These are phyloP conservation scores for Myrmophylax atrothorax DNA, from an alignment of 2,113 vertebrate species.

Conservation along the genomic window DNA sequence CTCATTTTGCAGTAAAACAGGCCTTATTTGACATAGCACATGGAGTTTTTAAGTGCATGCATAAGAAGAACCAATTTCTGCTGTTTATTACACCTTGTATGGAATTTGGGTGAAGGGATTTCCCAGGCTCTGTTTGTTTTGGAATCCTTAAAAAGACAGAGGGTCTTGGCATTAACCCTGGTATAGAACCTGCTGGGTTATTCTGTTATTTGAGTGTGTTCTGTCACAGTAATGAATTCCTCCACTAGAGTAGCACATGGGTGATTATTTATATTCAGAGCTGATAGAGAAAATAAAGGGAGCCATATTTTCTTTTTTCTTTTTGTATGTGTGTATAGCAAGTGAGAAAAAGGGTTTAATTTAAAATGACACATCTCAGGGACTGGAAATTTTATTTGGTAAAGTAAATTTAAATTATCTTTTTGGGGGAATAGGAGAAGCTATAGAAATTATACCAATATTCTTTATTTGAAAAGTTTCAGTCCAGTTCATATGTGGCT, in stretches of 20 bases:
- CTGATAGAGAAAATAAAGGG: not conserved
- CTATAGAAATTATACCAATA: not conserved
- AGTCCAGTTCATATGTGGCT: not conserved
- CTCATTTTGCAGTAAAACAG: not conserved
- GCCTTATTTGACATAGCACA: not conserved
- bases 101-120: not conserved
- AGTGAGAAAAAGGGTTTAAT: not conserved
- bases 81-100: fast-evolving
- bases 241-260: not conserved
- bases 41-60: not conserved
- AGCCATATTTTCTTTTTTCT: not conserved
- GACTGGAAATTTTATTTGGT: not conserved
- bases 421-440: fast-evolving
- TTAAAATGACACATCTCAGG: not conserved
- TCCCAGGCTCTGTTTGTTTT: not conserved
- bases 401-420: not conserved
- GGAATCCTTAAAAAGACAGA: not conserved
- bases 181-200: not conserved
- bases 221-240: not conserved
- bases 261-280: not conserved
- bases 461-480: not conserved
- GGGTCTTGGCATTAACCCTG: not conserved
- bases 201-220: not conserved
- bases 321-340: fast-evolving
- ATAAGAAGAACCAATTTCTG: not conserved